phyloP scores from a whole-genome alignment of 1,140 invertebrate species.

The Holotrichia oblita region DNA sequence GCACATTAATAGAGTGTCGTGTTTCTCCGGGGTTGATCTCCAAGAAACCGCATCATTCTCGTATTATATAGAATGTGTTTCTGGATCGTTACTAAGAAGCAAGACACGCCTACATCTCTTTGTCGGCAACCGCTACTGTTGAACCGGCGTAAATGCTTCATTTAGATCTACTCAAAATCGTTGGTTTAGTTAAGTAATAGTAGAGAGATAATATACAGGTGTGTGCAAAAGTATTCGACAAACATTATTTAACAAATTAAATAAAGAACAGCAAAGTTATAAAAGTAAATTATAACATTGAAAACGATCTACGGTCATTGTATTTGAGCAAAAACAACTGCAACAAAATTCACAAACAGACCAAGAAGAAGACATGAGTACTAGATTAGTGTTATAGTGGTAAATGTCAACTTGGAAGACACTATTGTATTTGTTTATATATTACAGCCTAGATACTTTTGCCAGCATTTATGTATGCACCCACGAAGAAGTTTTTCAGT shows the following conservation, averaged over 20 bases:
- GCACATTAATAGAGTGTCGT: conserved; percentile 1
- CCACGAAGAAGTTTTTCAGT: too few species aligned
- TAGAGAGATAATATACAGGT: neutral
- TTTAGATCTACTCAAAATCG: neutral
- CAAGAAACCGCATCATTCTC: neutral
- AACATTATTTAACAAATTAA: neutral
- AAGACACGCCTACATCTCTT: neutral
- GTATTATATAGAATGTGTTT: neutral
- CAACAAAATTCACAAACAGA: too few species aligned
- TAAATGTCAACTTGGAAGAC: too few species aligned
- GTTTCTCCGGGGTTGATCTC: neutral
- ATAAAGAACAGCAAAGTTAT: too few species aligned
- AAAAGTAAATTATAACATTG: too few species aligned
- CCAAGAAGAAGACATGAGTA: too few species aligned
- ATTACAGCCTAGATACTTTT: too few species aligned
- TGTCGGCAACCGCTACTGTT: neutral
- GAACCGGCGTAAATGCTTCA: neutral
- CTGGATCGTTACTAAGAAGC: conserved; percentile 1
- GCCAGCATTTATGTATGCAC: too few species aligned
- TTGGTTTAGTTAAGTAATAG: neutral
- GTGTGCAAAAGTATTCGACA: neutral
- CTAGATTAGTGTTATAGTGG: too few species aligned
- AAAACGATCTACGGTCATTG: too few species aligned
- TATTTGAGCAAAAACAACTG: too few species aligned
- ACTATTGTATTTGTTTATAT: too few species aligned